A percentile compares a stretch with the other conserved stretches of the same genome.
Evolutionary conservation across 2,113 vertebrate genomes (phyloP).

Genomic region (Desmodus rotundus): DNA sequence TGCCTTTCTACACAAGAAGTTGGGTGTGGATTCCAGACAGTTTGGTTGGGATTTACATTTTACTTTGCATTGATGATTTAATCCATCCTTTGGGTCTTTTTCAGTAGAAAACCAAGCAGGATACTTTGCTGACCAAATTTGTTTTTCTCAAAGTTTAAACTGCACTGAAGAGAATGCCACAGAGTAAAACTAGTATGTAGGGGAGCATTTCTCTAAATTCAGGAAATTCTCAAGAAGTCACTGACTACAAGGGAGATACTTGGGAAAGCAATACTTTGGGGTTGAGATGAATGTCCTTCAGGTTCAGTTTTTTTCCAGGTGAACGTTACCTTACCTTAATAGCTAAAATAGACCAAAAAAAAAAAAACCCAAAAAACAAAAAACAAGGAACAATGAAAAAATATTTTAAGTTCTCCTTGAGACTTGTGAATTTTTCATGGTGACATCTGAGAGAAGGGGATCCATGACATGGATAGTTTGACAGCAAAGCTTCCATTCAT

Average conservation of each 20-base stretch:
- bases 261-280: not conserved
- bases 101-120: conserved; percentile 1
- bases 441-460: not conserved
- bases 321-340: not conserved
- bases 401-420: conserved; percentile 23
- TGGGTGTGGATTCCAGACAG: conserved; percentile 39
- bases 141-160: conserved; percentile 35
- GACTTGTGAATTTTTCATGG: not conserved
- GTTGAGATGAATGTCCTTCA: not conserved
- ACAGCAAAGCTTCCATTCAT: not conserved
- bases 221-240: not conserved
- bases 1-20: not conserved
- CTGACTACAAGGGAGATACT: not conserved
- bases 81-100: conserved; percentile 4
- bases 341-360: not conserved
- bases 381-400: not conserved
- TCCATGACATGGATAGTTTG: not conserved
- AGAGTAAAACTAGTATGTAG: not conserved
- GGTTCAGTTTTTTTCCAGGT: not conserved
- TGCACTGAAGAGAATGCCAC: not conserved
- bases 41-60: conserved; percentile 48
- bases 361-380: too few species aligned
- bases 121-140: conserved; percentile 12
- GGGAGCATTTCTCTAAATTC: conserved; percentile 15
- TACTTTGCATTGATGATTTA: conserved; percentile 46